Base-by-base conservation (phyloP, 2,113 vertebrate genomes). In the Paracanthobrama guichenoti region DNA sequence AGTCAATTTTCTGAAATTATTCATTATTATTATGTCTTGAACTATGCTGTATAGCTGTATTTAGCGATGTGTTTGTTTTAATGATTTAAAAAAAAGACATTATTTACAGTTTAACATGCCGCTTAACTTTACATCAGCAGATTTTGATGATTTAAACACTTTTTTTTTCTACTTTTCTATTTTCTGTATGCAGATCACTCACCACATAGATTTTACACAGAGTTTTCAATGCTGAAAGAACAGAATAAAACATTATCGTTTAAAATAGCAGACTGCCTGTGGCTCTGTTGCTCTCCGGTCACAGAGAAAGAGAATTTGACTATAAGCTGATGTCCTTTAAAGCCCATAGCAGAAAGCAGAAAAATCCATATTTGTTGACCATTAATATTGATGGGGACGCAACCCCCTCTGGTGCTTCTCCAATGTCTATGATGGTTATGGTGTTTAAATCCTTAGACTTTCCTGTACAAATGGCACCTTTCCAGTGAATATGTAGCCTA, bases 251-350 rank as follows among this genome's bases (percentile, higher is more conserved):
- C 60, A 28, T 14, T 16, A 64, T 26, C 5, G 12, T 28, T 94
- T 91, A 94, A 94, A 93, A 94, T 93, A 89, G 94, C 94, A 94
- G 93, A 90, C 93, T 95, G 95, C 93, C 95, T 95, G 89, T 93
- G 93, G 95, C 95, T 94, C 85, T 92, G 94, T 92, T 96, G 93
- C 88, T 97, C 94, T 89, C 95, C 94, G 89, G 93, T 94, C 94
- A 96, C 92, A 92, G 93, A 92, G 92, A 91, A 88, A 91, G 92
- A 79, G 79, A 83, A 66, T 66, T 66, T 35, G 28, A 35, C 64
- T 18, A 8, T 35, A 35, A 66, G 28, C 16, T 35, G 28, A 66
- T 35, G 28, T 66, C 28, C 64, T 66, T 31, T 66, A 35, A 66
- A 35, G 64, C 16, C 64, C 28, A 66, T 18, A 18, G 28, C 14